Percentiles rank a stretch among this genome's conserved stretches.
Evolutionary conservation across 2,888 invertebrate species (phyloP).

Genomic region (Belgica antarctica): DNA sequence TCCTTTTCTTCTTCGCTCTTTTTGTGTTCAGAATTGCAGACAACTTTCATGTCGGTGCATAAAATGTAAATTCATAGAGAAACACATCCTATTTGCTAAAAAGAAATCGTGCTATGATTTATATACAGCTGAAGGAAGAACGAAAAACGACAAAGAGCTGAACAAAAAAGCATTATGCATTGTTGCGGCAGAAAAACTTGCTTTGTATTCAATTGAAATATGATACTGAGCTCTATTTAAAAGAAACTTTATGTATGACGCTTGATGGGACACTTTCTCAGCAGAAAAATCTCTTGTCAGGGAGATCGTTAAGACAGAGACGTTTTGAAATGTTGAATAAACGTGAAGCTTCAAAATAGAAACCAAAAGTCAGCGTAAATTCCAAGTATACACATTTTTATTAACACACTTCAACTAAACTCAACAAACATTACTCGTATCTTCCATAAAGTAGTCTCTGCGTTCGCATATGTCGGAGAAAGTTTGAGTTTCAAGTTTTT

Average conservation of each 20-base stretch:
- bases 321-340: too few species aligned
- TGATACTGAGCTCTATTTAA: conserved; percentile 2
- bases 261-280: not conserved
- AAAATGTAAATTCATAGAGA: conserved; percentile 11
- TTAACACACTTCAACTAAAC: too few species aligned
- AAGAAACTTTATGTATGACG: not conserved
- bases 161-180: not conserved
- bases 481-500: not conserved
- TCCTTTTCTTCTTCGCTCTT: not conserved
- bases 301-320: too few species aligned
- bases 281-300: too few species aligned
- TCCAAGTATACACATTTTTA: too few species aligned
- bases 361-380: too few species aligned
- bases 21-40: conserved; percentile 6
- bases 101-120: not conserved
- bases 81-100: conserved; percentile 29
- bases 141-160: not conserved
- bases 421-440: too few species aligned
- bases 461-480: not conserved
- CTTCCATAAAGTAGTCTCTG: too few species aligned
- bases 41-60: conserved; percentile 22
- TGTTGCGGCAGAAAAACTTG: not conserved
- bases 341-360: too few species aligned
- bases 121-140: not conserved
- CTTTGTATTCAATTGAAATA: conserved; percentile 15